Conservation (phyloP, 1,140 invertebrate genomes). For the Cydia amplana region DNA sequence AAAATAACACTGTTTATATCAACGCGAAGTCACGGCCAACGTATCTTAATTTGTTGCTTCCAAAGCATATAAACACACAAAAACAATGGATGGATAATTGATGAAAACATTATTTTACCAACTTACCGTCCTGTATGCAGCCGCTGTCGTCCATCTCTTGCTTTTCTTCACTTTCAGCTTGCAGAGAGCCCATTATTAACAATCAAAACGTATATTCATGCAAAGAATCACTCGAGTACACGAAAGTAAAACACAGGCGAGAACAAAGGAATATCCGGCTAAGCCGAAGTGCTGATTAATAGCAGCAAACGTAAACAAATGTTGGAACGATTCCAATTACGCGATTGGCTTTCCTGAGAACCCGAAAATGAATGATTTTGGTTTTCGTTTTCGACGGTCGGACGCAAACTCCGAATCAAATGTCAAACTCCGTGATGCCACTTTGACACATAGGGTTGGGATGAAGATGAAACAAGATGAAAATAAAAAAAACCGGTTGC, state of each 20-base stretch:
- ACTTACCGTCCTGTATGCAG: constrained; percentile 62
- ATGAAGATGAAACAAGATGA: not conserved
- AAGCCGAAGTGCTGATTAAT: constrained; percentile 38
- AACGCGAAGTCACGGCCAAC: no score
- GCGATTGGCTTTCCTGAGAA: not conserved
- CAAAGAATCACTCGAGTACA: not conserved
- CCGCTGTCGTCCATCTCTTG: constrained; percentile 62
- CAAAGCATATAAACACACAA: not conserved
- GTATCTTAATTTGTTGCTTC: not conserved
- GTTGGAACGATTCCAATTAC: constrained; percentile 60
- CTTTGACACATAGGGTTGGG: not conserved
- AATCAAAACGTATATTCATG: constrained; percentile 25
- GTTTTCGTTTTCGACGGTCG: constrained; percentile 19
- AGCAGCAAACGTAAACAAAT: constrained; percentile 43
- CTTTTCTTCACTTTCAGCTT: constrained; percentile 46
- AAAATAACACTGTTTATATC: no score
- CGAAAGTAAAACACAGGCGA: not conserved
- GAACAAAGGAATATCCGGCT: constrained; percentile 8
- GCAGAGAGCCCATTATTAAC: constrained; percentile 52
- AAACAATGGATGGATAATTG: not conserved
- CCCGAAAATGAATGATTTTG: constrained; percentile 20
- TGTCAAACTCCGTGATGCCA: constrained; percentile 17
- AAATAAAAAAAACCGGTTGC: not conserved
- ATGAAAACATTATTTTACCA: constrained; percentile 21
- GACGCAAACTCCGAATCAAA: constrained; percentile 18